Conservation (phyloP, 1,140 invertebrate species). For the Tribolium madens region DNA sequence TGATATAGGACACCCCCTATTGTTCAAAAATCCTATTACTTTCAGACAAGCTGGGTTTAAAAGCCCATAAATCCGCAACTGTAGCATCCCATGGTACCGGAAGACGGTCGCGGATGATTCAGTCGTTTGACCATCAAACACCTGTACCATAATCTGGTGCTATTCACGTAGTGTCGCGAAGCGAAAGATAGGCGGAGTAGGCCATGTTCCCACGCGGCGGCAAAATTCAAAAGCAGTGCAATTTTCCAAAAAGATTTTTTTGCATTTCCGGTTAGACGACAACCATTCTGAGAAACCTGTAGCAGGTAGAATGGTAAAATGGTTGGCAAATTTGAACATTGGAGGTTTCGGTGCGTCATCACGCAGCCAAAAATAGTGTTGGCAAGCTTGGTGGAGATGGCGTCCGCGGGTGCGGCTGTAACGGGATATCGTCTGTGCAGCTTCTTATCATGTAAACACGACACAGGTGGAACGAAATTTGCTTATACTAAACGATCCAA, state of each 20-base stretch:
- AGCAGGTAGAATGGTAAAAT: background rate
- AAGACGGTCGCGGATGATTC: conserved; percentile 28
- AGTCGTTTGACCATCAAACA: conserved; percentile 5
- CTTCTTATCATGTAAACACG: conserved; percentile 33
- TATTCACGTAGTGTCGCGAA: background rate
- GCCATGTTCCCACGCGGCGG: conserved; percentile 13
- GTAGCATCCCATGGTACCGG: conserved; percentile 20
- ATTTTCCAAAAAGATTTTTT: background rate
- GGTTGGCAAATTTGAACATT: background rate
- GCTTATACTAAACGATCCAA: conserved; percentile 15
- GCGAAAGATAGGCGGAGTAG: background rate
- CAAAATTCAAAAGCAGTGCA: conserved; percentile 2
- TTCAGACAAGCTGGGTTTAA: no score
- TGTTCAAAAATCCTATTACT: no score
- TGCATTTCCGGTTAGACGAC: background rate
- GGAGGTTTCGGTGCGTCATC: conserved; percentile 48
- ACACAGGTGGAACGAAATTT: conserved; percentile 17
- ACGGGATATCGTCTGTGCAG: conserved; percentile 39
- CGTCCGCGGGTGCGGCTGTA: conserved; percentile 38
- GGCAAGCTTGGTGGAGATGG: conserved; percentile 34
- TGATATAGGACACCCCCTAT: no score
- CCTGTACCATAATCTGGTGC: conserved; percentile 10
- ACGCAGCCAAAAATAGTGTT: conserved; percentile 48
- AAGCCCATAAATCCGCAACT: no score
- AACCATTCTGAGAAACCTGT: no score